Base-by-base conservation (phyloP, 2,888 invertebrate species). In the Scaptomyza reducta region DNA sequence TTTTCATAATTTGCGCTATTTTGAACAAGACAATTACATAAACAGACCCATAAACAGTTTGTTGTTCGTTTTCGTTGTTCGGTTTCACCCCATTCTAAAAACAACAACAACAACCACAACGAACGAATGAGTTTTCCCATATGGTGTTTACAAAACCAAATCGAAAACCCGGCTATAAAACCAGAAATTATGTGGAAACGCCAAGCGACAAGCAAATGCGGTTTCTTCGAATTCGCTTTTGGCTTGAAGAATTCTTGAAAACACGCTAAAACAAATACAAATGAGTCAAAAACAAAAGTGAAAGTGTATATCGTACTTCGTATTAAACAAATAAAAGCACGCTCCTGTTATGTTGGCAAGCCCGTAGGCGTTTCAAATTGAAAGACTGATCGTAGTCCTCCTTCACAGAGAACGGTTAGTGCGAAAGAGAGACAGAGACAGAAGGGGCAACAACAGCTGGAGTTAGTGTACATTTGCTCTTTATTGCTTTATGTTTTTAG, bases 11-110 rank as follows among this genome's bases (percentile, higher is more conserved):
- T 68, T 74, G 84, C 53, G 84, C 74, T 80, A 83, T 83, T 83
- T 83, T 77, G 63, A 83, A 77, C 71, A 64, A 33, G 55, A 67
- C 56, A 70, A 80, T 80, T 70, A 75, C 81, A 80, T 84, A 84
- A 81, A 71, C 63, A 68, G 16, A 40, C 40, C 10, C 31, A 60
- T 33, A 51, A 72, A 67, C 67, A 59, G 51, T 66, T 70, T 41
- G 14, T 41, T 41, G 14, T 41, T 54, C 42, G 29, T 35, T 40
- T 44, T 18, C 18, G 41, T 50, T 54, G 53, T 40, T 25, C 33
- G 29, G 16, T n/a, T 33, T 18, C 41, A 13, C 35, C 29, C 45
- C 56, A 33, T 40, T 60, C 75, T 70, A 14, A 59, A 50, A 47
- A 18, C 46, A 41, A 63, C 54, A 38, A 14, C 51, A 42, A 63